Evolutionary conservation across 2,797 vertebrate genomes (phyloP), one percentile per base, ranked within the genome.

Genomic region (Paratrypauchen microcephalus): DNA sequence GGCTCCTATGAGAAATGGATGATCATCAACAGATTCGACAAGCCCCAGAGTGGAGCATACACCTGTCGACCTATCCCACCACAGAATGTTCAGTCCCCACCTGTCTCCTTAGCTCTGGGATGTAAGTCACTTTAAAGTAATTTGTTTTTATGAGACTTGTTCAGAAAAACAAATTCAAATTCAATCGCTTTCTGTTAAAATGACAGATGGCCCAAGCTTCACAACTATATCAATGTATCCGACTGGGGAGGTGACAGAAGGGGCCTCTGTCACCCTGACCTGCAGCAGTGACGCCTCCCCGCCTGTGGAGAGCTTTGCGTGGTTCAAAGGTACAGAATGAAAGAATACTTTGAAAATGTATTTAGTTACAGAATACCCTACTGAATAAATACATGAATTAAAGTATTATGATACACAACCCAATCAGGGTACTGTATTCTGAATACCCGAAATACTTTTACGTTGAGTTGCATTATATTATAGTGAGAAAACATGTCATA

Each of bases 221-320:
- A 94, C 93, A 57, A 65, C 77, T 28, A 88, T 93, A 18, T 41
- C 78, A 13, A 68, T 87, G 28, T 89, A 66, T 67, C 86, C 89
- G 6, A 55, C 4, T 1, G 90, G 87, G 21, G 84, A 81, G 18
- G 59, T 92, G 66, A 50, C 75, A 4, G 94, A 93, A 73, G 92
- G 92, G 0, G 87, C 72, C 0, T 87, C 89, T 0, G 89, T 91
- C 69, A 93, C 89, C 52, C 82, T 95, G 66, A 90, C 87, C 65
- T 95, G 94, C 88, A 89, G 71, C 32, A 94, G 92, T 58, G 89
- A 91, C 3, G 92, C 89, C 30, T 89, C 93, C 54, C 94, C 94
- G 0, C 90, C 91, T 12, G 92, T 91, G 2, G 92, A 93, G 84
- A 94, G 92, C 85, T 95, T 86, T 67, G 91, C 89, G 24, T 95